Percentiles rank a stretch among this genome's conserved stretches.
Conservation (phyloP, 2,888 invertebrate species). For the Dicyrtomina minuta region DNA sequence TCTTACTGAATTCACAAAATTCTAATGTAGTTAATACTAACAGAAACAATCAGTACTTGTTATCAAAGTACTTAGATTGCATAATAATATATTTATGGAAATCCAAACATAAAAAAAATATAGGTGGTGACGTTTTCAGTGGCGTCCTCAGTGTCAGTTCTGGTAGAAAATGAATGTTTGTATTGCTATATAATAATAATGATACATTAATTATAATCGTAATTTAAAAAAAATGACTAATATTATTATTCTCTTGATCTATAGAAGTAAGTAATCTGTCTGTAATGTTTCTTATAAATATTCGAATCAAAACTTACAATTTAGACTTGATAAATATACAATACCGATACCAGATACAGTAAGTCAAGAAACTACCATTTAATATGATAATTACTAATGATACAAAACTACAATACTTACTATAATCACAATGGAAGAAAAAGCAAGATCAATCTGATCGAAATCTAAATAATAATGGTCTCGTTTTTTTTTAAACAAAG, state of each 20-base stretch:
- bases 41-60: not conserved
- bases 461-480: constrained; percentile 3
- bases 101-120: constrained; percentile 1
- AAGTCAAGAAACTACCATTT: not conserved
- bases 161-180: constrained; percentile 6
- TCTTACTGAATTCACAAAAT: constrained; percentile 1
- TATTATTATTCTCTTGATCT: constrained; percentile 1
- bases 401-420: not conserved
- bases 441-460: not conserved
- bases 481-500: not conserved
- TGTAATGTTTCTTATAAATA: not conserved
- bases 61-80: constrained; percentile 16
- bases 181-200: not conserved
- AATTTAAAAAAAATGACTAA: not conserved
- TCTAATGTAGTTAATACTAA: not conserved
- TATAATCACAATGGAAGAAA: not conserved
- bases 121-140: constrained; percentile 5
- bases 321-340: too few relatives aligned
- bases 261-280: not conserved
- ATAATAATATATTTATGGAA: constrained; percentile 9
- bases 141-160: constrained; percentile 10
- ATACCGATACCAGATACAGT: not conserved
- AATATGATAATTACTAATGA: not conserved
- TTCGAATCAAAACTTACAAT: not conserved
- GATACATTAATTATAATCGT: not conserved